Evolutionary conservation across 2,888 invertebrate species (phyloP).

Genomic region (Drosophila antonietae): DNA sequence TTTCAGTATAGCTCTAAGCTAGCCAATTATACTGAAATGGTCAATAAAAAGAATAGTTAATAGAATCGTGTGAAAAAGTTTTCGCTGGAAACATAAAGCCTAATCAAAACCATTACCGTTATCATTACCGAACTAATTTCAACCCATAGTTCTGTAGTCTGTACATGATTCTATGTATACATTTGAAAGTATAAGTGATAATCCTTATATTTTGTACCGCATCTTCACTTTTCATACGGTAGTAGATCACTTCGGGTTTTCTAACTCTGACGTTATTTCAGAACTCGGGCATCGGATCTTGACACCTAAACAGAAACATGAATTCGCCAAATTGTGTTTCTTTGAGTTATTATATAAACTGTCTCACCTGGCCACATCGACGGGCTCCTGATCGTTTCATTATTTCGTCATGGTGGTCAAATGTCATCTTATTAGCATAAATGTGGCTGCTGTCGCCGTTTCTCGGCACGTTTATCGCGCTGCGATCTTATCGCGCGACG

Average conservation of each 20-base stretch:
- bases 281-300: background rate
- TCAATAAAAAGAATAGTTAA: too few relatives aligned
- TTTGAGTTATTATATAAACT: background rate
- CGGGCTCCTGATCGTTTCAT: constrained; percentile 72
- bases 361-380: constrained; percentile 52
- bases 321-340: background rate
- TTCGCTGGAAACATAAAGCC: background rate
- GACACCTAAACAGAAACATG: background rate
- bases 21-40: too few relatives aligned
- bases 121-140: too few relatives aligned
- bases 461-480: constrained; percentile 55
- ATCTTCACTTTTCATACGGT: too few relatives aligned
- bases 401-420: constrained; percentile 83
- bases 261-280: too few relatives aligned
- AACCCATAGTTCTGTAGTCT: too few relatives aligned
- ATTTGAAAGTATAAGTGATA: too few relatives aligned
- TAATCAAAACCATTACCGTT: too few relatives aligned
- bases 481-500: constrained; percentile 64
- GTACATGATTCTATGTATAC: too few relatives aligned
- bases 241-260: background rate
- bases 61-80: too few relatives aligned
- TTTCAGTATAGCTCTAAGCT: too few relatives aligned
- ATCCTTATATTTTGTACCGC: too few relatives aligned
- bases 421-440: constrained; percentile 83
- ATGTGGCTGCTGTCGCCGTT: constrained; percentile 67